Evolutionary conservation across 2,113 vertebrate genomes (phyloP).

Genomic region (Bothrops jararaca): DNA sequence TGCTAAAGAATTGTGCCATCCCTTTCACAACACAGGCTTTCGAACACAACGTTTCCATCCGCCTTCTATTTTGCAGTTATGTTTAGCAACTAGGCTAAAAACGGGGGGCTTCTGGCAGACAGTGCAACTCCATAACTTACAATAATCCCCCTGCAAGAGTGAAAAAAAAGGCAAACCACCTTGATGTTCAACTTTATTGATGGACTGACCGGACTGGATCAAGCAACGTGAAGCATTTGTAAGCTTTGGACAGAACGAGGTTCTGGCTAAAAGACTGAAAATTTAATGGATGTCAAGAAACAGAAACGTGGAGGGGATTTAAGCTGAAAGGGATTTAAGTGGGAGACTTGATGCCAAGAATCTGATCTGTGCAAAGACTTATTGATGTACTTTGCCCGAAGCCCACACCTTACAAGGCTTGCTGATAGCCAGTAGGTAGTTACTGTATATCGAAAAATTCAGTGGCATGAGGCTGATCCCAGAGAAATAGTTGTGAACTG

Average conservation of each 20-base stretch:
- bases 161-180: conserved; percentile 36
- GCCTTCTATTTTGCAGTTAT: rapidly evolving
- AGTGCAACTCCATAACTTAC: conserved; percentile 47
- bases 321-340: conserved; percentile 47
- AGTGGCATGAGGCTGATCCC: neutral
- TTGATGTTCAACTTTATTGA: conserved; percentile 62
- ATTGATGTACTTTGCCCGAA: neutral
- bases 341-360: conserved; percentile 52
- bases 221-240: conserved; percentile 45
- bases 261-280: conserved; percentile 29
- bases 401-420: neutral
- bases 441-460: neutral
- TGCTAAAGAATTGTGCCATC: neutral
- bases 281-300: conserved; percentile 64
- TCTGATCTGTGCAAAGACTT: conserved; percentile 51
- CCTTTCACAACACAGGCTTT: neutral
- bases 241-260: conserved; percentile 62
- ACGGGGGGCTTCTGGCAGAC: neutral
- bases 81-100: rapidly evolving
- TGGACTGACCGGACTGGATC: conserved; percentile 52
- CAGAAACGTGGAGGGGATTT: conserved; percentile 25
- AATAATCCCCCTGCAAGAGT: conserved; percentile 18
- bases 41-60: neutral
- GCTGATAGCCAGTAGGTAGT: neutral
- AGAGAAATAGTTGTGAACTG: neutral